Conservation (phyloP, 2,888 invertebrate species). For the Rotaria macrura region DNA sequence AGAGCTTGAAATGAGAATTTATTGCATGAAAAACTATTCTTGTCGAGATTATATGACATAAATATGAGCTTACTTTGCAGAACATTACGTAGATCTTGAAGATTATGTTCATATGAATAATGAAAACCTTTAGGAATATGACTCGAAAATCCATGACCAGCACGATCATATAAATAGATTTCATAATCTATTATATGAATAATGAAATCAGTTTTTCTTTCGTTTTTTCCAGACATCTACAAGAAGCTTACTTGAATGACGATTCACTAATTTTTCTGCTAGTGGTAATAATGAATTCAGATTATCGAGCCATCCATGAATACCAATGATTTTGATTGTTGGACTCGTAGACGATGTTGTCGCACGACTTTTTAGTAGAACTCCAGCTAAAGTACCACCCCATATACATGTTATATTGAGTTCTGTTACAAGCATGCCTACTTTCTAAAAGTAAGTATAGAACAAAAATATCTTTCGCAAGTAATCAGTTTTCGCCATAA, state of each 20-base stretch:
- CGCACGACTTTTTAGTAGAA: not conserved
- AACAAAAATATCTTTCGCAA: too few relatives aligned
- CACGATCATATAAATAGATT: constrained; percentile 7
- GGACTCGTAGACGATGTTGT: too few relatives aligned
- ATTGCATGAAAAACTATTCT: not conserved
- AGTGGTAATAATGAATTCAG: not conserved
- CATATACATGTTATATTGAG: not conserved
- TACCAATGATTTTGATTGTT: not conserved
- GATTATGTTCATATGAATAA: not conserved
- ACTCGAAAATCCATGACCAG: constrained; percentile 1
- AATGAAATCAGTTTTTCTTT: not conserved
- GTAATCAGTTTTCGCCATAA: too few relatives aligned
- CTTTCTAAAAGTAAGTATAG: not conserved
- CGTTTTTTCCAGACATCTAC: too few relatives aligned
- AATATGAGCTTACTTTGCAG: not conserved
- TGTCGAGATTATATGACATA: not conserved
- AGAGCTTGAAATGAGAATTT: not conserved
- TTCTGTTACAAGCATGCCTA: not conserved
- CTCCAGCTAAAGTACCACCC: not conserved
- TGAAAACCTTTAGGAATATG: not conserved
- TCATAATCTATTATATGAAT: not conserved
- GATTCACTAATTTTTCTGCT: not conserved
- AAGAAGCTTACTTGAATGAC: not conserved
- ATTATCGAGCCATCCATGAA: constrained; percentile 20
- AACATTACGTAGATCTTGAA: not conserved